Conservation (phyloP, 2,797 vertebrate species). For the Microhierax caerulescens region DNA sequence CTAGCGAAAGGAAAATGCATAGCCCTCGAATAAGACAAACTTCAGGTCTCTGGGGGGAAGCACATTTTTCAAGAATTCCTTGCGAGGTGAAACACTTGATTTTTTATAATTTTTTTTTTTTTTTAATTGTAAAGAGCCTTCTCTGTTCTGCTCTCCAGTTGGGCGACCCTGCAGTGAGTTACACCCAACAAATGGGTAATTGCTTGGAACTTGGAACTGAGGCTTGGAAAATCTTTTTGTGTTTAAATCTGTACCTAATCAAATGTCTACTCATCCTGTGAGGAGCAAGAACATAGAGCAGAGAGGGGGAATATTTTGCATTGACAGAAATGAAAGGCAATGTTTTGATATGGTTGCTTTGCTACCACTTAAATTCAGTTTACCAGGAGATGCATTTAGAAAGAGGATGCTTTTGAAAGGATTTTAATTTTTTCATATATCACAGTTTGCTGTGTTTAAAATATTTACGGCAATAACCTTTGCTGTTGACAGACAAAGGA, state of each 20-base stretch:
- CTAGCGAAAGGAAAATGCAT: background rate
- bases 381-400: background rate
- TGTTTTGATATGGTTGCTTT: background rate
- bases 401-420: background rate
- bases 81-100: slow-evolving; percentile 26
- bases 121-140: background rate
- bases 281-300: background rate
- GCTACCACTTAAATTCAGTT: background rate
- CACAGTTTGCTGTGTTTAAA: background rate
- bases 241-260: slow-evolving; percentile 57
- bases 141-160: slow-evolving; percentile 21
- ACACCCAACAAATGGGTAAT: slow-evolving; percentile 46
- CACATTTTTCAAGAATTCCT: slow-evolving; percentile 35
- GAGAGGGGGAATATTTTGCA: background rate
- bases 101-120: background rate
- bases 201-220: slow-evolving; percentile 39
- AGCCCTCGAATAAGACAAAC: background rate
- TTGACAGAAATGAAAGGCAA: background rate
- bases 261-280: slow-evolving; percentile 4
- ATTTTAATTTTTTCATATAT: background rate
- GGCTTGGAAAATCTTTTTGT: slow-evolving; percentile 37
- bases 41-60: background rate
- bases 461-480: background rate
- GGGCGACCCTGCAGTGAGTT: slow-evolving; percentile 20
- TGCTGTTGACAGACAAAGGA: background rate